Evolutionary conservation across 2,113 vertebrate species (phyloP).

Genomic region (Alethe diademata): DNA sequence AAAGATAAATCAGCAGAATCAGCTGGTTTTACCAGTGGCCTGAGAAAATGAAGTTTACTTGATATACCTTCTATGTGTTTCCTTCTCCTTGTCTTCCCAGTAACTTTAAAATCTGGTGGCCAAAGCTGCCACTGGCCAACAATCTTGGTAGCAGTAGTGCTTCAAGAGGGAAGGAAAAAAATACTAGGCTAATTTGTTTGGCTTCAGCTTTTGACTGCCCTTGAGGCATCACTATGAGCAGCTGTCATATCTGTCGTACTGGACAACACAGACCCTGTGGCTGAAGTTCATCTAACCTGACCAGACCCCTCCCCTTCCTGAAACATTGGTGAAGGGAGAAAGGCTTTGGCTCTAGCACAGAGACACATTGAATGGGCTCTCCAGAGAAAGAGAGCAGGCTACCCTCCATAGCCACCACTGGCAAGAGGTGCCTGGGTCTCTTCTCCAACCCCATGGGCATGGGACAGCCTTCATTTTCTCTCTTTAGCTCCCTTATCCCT

Average conservation of each 20-base stretch:
- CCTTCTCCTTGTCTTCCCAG: not conserved
- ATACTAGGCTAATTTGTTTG: not conserved
- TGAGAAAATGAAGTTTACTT: not conserved
- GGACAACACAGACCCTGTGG: not conserved
- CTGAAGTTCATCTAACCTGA: not conserved
- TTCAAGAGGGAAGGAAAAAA: not conserved
- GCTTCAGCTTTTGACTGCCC: not conserved
- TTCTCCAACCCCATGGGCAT: fast-evolving
- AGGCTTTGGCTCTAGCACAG: not conserved
- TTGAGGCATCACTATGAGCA: not conserved
- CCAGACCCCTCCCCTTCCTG: not conserved
- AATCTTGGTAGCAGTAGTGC: not conserved
- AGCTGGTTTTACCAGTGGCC: not conserved
- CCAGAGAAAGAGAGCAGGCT: not conserved
- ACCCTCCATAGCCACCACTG: not conserved
- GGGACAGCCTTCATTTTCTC: not conserved
- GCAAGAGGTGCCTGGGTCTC: not conserved
- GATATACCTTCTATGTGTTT: not conserved
- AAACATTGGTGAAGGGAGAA: fast-evolving
- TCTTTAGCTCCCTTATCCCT: not conserved
- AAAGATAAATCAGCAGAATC: not conserved
- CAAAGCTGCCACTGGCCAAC: not conserved
- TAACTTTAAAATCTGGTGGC: not conserved
- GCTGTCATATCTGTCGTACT: not conserved
- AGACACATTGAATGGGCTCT: fast-evolving